Base-by-base conservation (phyloP, 2,888 invertebrate species). In the Matsumyia berberina region DNA sequence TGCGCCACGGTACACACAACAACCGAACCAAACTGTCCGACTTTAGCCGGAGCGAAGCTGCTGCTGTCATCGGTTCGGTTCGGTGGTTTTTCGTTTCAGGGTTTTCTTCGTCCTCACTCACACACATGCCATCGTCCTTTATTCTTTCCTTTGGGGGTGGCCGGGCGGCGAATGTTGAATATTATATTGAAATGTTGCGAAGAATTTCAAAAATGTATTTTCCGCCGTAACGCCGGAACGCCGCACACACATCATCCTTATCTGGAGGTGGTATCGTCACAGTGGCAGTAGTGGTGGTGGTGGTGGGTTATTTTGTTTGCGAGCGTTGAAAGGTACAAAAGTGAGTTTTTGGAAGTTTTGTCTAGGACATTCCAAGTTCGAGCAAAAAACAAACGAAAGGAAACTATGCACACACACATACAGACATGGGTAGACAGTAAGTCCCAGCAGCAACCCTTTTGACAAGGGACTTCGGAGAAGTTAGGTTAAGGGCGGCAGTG, bases 121-220 rank as follows among this genome's bases (percentile, higher is more conserved):
- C 31, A 39, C 33, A 42, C 55, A 64, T 24, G 29, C 51, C 37
- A 24, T 31, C 9, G 19, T 67, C 58, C 49, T 60, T 72, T 73
- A 46, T 62, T 37, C n/a, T 17, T 67, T 64, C 57, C 53, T 44
- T 60, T 33, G 58, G 58, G 66, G 64, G 70, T 80, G 58, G 66
- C 35, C 31, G 58, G 55, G 70, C 80, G 37, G 46, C 57, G 49
- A 78, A 77, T 70, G 46, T 24, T 46, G 46, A 67, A 80, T 85
- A 85, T 79, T 85, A 80, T 85, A 80, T 85, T 85, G 85, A 85
- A 85, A 85, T 85, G 85, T 85, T 85, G 85, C 85, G 66, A 85
- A 85, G 85, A 85, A 85, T 85, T 85, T 74, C 85, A 85, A 85
- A 85, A 85, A 85, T 85, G 44, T 85, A 80, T 85, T 85, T 85